Conservation (phyloP, 2,113 vertebrate species). For the Nicator chloris region DNA sequence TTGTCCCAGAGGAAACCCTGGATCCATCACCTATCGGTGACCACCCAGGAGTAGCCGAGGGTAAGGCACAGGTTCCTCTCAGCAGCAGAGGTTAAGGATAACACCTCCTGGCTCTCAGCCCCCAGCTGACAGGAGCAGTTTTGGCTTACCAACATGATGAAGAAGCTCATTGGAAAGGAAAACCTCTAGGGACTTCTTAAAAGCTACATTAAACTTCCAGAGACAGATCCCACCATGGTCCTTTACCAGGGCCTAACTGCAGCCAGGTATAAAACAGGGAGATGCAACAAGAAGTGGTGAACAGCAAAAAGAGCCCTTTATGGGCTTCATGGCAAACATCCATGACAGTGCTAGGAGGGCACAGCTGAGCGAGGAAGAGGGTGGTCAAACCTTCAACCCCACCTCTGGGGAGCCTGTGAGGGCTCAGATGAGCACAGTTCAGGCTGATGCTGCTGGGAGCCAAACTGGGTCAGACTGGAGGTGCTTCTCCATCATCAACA, state of each 20-base stretch:
- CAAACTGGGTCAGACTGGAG: not conserved
- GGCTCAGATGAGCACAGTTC: fast-evolving
- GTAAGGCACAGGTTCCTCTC: not conserved
- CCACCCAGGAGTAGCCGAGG: not conserved
- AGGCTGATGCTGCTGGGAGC: not conserved
- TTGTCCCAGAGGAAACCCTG: not conserved
- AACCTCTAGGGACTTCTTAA: not conserved
- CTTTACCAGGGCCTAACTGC: not conserved
- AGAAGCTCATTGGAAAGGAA: not conserved
- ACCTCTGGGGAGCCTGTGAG: not conserved
- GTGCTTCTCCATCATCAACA: not conserved
- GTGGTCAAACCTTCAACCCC: not conserved
- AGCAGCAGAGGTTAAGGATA: not conserved
- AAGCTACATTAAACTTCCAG: not conserved
- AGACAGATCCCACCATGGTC: not conserved
- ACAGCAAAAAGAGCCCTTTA: not conserved
- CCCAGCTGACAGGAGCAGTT: not conserved
- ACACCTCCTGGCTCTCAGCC: not conserved
- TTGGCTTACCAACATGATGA: not conserved
- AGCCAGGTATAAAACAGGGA: not conserved
- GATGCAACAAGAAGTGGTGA: not conserved
- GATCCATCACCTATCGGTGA: fast-evolving
- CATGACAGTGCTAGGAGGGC: not conserved
- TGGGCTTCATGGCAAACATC: not conserved
- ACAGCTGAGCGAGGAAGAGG: not conserved